A percentile compares a stretch with the other conserved stretches of the same genome.
phyloP scores from a whole-genome alignment of 92 coral and sea anemone species.

The Desmophyllum pertusum region DNA sequence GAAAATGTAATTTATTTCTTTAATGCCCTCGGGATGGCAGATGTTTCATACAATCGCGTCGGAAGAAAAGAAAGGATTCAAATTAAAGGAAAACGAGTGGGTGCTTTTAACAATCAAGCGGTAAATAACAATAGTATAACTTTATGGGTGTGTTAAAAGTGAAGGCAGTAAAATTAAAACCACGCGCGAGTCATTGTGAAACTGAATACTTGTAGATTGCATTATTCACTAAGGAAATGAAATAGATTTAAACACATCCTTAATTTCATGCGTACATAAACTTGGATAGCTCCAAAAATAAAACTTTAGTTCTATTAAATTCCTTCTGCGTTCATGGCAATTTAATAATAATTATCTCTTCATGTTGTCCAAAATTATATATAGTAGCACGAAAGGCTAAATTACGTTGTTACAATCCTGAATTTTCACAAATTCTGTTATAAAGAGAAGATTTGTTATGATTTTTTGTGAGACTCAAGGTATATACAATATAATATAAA shows the following conservation, averaged over 20 bases:
- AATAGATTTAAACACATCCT: background rate
- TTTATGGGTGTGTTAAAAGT: background rate
- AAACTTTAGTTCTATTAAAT: no score
- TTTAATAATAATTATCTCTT: no score
- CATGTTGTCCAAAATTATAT: no score
- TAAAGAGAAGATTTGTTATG: no score
- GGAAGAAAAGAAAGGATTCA: background rate
- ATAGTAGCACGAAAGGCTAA: no score
- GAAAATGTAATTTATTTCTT: background rate
- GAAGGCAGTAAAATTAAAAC: background rate
- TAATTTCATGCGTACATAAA: background rate
- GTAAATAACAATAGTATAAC: background rate
- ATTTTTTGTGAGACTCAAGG: background rate
- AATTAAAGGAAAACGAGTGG: background rate
- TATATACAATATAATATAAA: background rate
- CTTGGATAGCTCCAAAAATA: background rate
- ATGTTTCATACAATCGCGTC: background rate
- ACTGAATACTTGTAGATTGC: background rate
- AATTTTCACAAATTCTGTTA: no score
- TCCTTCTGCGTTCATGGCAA: no score
- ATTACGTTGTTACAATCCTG: no score
- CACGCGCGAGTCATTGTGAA: background rate
- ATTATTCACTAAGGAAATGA: slow-evolving; percentile 11
- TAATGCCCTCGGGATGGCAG: background rate
- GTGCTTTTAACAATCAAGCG: background rate